A percentile compares a stretch with the other conserved stretches of the same genome.
Conservation (phyloP, 2,113 vertebrate species). For the Meriones unguiculatus region DNA sequence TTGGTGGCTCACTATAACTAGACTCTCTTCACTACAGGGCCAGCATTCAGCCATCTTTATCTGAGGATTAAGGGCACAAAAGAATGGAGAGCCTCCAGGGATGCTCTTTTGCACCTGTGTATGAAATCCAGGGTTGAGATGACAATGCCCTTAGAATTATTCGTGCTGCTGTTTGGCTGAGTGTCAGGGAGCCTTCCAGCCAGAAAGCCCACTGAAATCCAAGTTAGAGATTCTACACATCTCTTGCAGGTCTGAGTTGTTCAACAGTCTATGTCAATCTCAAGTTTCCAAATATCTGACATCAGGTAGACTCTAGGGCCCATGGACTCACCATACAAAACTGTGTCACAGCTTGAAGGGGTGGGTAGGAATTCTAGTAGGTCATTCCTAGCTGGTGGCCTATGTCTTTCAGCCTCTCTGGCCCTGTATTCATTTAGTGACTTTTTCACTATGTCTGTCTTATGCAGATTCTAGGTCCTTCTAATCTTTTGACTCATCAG, state of each 20-base stretch:
- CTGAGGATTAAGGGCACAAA: background rate
- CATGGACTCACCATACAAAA: background rate
- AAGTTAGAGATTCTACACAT: background rate
- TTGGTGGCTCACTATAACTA: background rate
- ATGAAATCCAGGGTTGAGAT: background rate
- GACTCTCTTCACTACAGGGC: background rate
- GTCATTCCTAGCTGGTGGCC: background rate
- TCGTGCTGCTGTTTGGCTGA: background rate
- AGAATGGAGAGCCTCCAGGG: background rate
- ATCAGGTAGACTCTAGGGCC: background rate
- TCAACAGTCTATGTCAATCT: background rate
- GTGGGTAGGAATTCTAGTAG: background rate
- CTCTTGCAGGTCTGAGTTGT: background rate
- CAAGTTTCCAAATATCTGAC: background rate
- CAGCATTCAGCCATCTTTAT: background rate
- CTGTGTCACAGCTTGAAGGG: background rate
- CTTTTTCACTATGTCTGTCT: constrained; percentile 2
- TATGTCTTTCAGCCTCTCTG: background rate
- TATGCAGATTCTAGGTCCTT: background rate
- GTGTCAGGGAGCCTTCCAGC: no score
- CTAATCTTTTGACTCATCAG: background rate
- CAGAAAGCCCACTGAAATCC: background rate
- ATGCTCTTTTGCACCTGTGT: background rate
- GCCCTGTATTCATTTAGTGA: background rate
- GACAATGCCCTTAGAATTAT: background rate